A percentile compares a stretch with the other conserved stretches of the same genome.
phyloP scores from a whole-genome alignment of 2,888 invertebrate species.

The Lasioglossum figueresi region DNA sequence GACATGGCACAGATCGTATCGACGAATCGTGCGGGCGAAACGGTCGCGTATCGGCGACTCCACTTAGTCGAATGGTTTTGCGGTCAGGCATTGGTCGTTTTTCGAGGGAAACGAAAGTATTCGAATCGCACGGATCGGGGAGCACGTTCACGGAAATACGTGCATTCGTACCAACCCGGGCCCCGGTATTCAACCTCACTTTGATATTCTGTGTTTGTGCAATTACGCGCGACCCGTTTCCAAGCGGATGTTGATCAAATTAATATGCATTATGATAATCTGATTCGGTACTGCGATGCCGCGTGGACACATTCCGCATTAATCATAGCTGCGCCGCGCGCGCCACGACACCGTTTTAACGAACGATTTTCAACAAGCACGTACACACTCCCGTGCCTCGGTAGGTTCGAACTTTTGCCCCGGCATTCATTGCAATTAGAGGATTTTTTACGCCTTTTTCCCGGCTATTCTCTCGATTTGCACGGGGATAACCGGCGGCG shows the following conservation, averaged over 20 bases:
- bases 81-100: slow-evolving; percentile 69
- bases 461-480: not conserved
- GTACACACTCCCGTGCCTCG: slow-evolving; percentile 21
- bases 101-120: slow-evolving; percentile 67
- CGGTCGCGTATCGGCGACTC: slow-evolving; percentile 57
- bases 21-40: slow-evolving; percentile 59
- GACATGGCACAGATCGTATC: slow-evolving; percentile 66
- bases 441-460: not conserved
- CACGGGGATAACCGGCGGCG: not conserved
- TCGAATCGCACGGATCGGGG: slow-evolving; percentile 51
- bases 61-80: slow-evolving; percentile 70
- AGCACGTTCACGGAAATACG: slow-evolving; percentile 33
- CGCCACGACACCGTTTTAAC: slow-evolving; percentile 56
- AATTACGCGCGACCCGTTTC: slow-evolving; percentile 72
- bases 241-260: slow-evolving; percentile 73
- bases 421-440: not conserved
- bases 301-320: slow-evolving; percentile 67
- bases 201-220: slow-evolving; percentile 76
- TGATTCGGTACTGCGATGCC: slow-evolving; percentile 69
- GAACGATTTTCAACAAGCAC: slow-evolving; percentile 38
- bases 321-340: slow-evolving; percentile 67
- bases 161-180: slow-evolving; percentile 13
- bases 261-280: slow-evolving; percentile 77
- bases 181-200: slow-evolving; percentile 60
- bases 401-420: not conserved